Conservation (phyloP, 2,888 invertebrate species). For the Polymixis lichenea region DNA sequence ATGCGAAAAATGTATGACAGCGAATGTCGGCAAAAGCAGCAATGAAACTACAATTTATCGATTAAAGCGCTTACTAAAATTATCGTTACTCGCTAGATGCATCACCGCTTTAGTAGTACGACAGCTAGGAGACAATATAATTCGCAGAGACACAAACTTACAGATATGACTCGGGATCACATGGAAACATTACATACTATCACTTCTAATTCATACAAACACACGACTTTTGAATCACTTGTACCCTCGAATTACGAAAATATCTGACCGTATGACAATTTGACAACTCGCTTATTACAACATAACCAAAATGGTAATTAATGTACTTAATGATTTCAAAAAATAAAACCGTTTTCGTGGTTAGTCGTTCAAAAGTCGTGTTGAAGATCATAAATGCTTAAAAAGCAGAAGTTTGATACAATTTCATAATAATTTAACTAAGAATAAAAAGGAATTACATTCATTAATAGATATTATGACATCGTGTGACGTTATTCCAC, state of each 20-base stretch:
- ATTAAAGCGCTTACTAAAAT: slow-evolving; percentile 21
- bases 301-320: slow-evolving; percentile 29
- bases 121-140: slow-evolving; percentile 58
- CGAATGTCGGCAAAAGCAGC: background rate
- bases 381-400: slow-evolving; percentile 52
- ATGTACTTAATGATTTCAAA: slow-evolving; percentile 46
- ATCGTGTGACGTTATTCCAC: slow-evolving; percentile 29
- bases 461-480: slow-evolving; percentile 63
- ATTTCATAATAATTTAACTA: slow-evolving; percentile 59
- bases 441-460: slow-evolving; percentile 46
- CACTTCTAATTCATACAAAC: slow-evolving; percentile 46
- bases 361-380: slow-evolving; percentile 50
- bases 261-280: slow-evolving; percentile 20
- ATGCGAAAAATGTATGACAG: background rate
- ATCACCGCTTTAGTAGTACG: slow-evolving; percentile 20
- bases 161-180: slow-evolving; percentile 77
- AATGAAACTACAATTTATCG: background rate
- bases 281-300: slow-evolving; percentile 36
- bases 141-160: slow-evolving; percentile 60
- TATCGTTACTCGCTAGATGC: slow-evolving; percentile 45
- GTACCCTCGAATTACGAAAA: slow-evolving; percentile 24
- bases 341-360: background rate
- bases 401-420: slow-evolving; percentile 50
- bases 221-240: slow-evolving; percentile 50
- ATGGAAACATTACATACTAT: slow-evolving; percentile 59